These are phyloP conservation scores for Onthophagus sagittarius DNA, from an alignment of 2,888 invertebrate species.

Conservation along the genomic window DNA sequence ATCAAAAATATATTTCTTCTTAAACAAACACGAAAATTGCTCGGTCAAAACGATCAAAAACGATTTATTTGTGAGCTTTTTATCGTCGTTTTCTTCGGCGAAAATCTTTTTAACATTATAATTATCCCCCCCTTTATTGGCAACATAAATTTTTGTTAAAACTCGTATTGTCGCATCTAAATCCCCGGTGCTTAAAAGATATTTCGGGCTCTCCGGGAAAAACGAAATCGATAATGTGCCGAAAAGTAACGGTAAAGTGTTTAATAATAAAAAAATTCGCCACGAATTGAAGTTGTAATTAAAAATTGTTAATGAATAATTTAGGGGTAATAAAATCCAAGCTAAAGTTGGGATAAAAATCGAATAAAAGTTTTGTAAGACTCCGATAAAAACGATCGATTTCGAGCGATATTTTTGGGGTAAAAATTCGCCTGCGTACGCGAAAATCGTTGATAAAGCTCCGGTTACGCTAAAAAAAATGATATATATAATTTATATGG, in stretches of 20 bases:
- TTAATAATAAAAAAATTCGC: slow-evolving; percentile 66
- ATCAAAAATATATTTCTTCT: slow-evolving; percentile 28
- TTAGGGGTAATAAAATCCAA: slow-evolving; percentile 36
- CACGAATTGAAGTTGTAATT: slow-evolving; percentile 63
- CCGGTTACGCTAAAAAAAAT: slow-evolving; percentile 26
- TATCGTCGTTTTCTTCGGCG: slow-evolving; percentile 9
- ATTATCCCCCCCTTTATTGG: slow-evolving; percentile 52
- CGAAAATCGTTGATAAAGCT: slow-evolving; percentile 47
- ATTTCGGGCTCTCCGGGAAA: slow-evolving; percentile 78
- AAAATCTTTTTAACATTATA: slow-evolving; percentile 47
- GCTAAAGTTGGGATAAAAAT: slow-evolving; percentile 51
- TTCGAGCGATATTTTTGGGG: slow-evolving; percentile 55
- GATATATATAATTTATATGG: neutral
- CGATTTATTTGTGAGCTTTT: slow-evolving; percentile 12
- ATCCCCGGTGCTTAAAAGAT: slow-evolving; percentile 47
- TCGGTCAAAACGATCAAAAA: slow-evolving; percentile 25
- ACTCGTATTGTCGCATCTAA: slow-evolving; percentile 56
- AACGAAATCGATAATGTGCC: slow-evolving; percentile 55
- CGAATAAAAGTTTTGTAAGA: slow-evolving; percentile 46
- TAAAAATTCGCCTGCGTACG: slow-evolving; percentile 63
- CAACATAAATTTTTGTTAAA: slow-evolving; percentile 57
- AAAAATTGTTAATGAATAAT: slow-evolving; percentile 33
- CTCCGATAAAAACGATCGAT: slow-evolving; percentile 58
- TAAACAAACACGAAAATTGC: slow-evolving; percentile 31
- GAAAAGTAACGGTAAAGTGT: slow-evolving; percentile 60